These are phyloP conservation scores for Zapus hudsonius DNA, from an alignment of 2,113 vertebrate genomes.

Conservation along the genomic window DNA sequence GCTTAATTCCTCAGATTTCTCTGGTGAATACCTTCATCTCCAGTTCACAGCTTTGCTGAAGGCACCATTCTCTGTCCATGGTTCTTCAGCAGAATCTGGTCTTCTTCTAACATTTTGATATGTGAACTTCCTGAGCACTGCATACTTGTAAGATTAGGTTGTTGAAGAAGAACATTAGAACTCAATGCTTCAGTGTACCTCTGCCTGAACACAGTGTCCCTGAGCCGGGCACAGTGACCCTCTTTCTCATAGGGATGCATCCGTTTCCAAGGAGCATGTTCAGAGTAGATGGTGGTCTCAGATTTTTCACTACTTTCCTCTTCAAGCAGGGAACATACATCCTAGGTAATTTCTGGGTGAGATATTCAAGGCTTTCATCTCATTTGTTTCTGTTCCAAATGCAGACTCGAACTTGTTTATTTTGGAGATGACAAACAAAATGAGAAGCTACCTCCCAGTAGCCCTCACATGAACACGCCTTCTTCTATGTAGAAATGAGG, in stretches of 20 bases:
- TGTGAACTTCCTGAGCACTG: background rate
- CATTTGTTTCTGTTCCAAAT: background rate
- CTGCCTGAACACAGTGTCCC: background rate
- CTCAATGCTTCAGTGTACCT: rapidly evolving
- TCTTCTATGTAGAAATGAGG: background rate
- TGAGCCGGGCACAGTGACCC: background rate
- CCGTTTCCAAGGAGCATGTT: background rate
- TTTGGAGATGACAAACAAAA: too few species aligned
- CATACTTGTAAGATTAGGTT: background rate
- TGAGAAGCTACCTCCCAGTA: background rate
- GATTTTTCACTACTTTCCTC: background rate
- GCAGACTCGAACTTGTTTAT: background rate
- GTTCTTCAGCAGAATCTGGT: too few species aligned
- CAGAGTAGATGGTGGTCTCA: background rate
- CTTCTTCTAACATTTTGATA: background rate
- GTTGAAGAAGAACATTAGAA: background rate
- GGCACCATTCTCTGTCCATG: too few species aligned
- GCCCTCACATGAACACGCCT: background rate
- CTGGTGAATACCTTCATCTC: background rate
- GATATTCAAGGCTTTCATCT: background rate
- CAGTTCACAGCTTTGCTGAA: background rate
- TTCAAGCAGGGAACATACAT: rapidly evolving
- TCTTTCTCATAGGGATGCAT: background rate
- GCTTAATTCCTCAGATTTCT: background rate
- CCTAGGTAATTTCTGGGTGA: background rate